phyloP scores from a whole-genome alignment of 2,888 invertebrate species.

The Ramazzottius varieornatus region DNA sequence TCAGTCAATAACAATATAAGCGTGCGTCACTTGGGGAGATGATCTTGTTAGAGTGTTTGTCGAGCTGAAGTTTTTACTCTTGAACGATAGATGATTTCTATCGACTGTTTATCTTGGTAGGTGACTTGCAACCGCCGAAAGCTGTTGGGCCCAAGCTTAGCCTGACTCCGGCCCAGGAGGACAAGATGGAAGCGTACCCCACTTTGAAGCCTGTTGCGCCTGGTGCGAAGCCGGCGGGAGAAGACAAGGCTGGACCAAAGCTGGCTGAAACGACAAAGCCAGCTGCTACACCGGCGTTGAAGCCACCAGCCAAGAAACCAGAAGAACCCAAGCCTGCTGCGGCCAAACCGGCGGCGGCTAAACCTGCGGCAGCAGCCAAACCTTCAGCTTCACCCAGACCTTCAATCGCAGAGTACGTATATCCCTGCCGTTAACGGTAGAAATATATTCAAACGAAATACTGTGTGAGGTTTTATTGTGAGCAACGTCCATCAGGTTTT shows the following conservation, averaged over 20 bases:
- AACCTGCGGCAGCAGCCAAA: slow-evolving; percentile 7
- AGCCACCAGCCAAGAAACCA: slow-evolving; percentile 7
- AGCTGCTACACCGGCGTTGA: slow-evolving; percentile 2
- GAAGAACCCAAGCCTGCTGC: slow-evolving; percentile 13
- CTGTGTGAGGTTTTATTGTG: too few species aligned
- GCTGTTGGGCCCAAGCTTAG: too few species aligned
- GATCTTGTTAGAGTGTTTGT: too few species aligned
- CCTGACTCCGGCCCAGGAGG: neutral
- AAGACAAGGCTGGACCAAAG: neutral
- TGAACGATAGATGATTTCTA: too few species aligned
- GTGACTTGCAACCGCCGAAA: too few species aligned
- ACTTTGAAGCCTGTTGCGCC: neutral
- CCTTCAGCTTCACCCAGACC: neutral
- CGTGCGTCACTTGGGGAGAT: too few species aligned
- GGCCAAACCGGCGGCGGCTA: slow-evolving; percentile 10
- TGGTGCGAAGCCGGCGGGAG: neutral
- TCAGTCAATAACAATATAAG: too few species aligned
- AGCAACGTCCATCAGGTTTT: too few species aligned
- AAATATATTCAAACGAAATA: too few species aligned
- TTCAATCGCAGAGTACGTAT: neutral
- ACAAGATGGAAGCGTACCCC: slow-evolving; percentile 3
- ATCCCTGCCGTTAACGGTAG: too few species aligned
- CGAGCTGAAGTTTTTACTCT: too few species aligned
- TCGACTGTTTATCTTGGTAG: too few species aligned
- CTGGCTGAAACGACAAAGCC: neutral